Percentiles rank a stretch among this genome's conserved stretches.
Evolutionary conservation across 2,888 invertebrate genomes (phyloP).

Genomic region (Carcina quercana): DNA sequence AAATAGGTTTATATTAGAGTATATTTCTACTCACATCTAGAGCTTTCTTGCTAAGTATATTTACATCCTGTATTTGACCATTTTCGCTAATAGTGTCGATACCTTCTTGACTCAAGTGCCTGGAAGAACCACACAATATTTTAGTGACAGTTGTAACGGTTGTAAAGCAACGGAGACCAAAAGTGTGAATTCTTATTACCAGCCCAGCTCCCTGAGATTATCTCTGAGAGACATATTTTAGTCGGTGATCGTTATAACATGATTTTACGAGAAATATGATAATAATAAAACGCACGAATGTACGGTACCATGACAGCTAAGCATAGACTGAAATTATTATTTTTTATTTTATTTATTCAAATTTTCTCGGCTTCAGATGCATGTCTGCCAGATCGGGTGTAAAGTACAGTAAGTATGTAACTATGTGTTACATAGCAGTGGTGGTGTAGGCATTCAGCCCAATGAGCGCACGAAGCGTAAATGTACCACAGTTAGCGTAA

Average conservation of each 20-base stretch:
- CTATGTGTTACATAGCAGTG: too few species aligned
- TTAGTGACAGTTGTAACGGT: neutral
- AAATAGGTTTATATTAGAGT: neutral
- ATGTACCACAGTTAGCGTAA: too few species aligned
- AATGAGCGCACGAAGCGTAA: too few species aligned
- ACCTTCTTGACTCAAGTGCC: slow-evolving; percentile 84
- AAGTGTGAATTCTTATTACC: slow-evolving; percentile 54
- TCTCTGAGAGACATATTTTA: slow-evolving; percentile 75
- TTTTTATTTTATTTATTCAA: neutral
- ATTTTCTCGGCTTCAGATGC: too few species aligned
- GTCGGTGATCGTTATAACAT: slow-evolving; percentile 47
- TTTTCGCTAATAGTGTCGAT: slow-evolving; percentile 78
- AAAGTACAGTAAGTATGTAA: too few species aligned
- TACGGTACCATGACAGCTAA: slow-evolving; percentile 31
- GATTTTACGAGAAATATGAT: slow-evolving; percentile 47
- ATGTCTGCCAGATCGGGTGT: too few species aligned
- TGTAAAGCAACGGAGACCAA: neutral
- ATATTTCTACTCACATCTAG: slow-evolving; percentile 77
- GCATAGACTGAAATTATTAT: neutral
- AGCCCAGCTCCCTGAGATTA: slow-evolving; percentile 78
- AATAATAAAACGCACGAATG: slow-evolving; percentile 43
- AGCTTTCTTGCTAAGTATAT: slow-evolving; percentile 77
- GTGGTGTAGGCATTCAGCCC: too few species aligned
- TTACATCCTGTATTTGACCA: slow-evolving; percentile 76
- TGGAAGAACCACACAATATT: slow-evolving; percentile 49